Percentiles rank a stretch among this genome's conserved stretches.
Conservation (phyloP, 2,113 vertebrate species). For the Scatophagus argus region DNA sequence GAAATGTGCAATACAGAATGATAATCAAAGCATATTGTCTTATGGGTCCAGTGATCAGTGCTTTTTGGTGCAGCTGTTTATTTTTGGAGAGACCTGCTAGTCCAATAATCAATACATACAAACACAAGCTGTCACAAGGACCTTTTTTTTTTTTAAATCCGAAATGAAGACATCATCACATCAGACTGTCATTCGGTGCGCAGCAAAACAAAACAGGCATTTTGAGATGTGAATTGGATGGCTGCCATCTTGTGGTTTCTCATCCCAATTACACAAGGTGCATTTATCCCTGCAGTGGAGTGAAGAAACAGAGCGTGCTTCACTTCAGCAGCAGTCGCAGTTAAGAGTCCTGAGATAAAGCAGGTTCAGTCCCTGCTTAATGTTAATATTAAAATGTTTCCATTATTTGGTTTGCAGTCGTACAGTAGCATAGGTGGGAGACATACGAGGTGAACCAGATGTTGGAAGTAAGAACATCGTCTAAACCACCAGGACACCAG, state of each 20-base stretch:
- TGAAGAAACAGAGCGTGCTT: background rate
- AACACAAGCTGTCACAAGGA: background rate
- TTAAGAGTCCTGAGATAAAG: background rate
- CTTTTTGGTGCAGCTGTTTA: too few species aligned
- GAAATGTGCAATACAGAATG: background rate
- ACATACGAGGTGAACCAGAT: background rate
- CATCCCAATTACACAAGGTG: slow-evolving; percentile 57
- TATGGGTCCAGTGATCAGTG: too few species aligned
- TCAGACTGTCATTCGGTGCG: background rate
- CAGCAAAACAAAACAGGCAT: background rate
- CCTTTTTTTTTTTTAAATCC: too few species aligned
- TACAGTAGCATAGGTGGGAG: background rate
- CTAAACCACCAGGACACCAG: background rate
- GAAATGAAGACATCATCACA: slow-evolving; percentile 4
- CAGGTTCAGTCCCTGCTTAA: background rate
- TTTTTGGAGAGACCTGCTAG: background rate
- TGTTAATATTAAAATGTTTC: background rate
- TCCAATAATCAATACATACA: background rate
- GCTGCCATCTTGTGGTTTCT: slow-evolving; percentile 82
- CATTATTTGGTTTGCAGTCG: background rate
- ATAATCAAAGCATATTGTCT: background rate
- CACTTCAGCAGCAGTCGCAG: background rate
- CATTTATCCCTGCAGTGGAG: background rate
- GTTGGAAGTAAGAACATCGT: background rate
- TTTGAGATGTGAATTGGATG: slow-evolving; percentile 42